Evolutionary conservation across 2,888 invertebrate genomes (phyloP).

Genomic region (Acholoe squamosa): DNA sequence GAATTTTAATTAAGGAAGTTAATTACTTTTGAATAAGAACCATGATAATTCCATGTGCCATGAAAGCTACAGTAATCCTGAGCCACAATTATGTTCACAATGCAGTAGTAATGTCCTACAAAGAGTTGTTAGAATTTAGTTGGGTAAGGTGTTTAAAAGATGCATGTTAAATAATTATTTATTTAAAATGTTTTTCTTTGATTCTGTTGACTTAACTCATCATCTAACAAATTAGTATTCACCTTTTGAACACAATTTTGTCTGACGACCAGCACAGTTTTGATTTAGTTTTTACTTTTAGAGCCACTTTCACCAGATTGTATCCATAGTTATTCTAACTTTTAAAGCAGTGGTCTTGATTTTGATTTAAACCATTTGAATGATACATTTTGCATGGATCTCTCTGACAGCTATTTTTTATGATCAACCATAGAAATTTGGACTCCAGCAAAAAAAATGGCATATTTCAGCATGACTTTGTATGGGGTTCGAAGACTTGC

Average conservation of each 20-base stretch:
- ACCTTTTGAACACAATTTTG: background rate
- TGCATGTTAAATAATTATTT: conserved; percentile 18
- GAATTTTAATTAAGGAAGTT: background rate
- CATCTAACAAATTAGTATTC: background rate
- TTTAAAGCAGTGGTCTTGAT: too few relatives aligned
- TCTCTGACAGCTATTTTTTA: too few relatives aligned
- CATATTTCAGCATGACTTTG: background rate
- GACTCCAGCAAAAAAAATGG: background rate
- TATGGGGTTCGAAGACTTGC: background rate
- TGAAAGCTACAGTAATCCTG: background rate
- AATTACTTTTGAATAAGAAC: background rate
- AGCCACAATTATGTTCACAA: background rate
- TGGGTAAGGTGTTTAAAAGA: background rate
- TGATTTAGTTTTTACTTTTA: background rate
- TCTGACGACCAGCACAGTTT: background rate
- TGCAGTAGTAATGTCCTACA: background rate
- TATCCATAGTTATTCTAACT: too few relatives aligned
- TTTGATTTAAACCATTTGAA: too few relatives aligned
- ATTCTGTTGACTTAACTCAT: background rate
- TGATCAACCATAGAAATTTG: background rate
- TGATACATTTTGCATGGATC: too few relatives aligned
- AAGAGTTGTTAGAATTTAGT: background rate
- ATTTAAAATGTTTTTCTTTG: background rate
- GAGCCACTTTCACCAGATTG: too few relatives aligned
- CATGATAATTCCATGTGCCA: background rate